phyloP scores from a whole-genome alignment of 2,888 invertebrate species.

The Sminthurides aquaticus region DNA sequence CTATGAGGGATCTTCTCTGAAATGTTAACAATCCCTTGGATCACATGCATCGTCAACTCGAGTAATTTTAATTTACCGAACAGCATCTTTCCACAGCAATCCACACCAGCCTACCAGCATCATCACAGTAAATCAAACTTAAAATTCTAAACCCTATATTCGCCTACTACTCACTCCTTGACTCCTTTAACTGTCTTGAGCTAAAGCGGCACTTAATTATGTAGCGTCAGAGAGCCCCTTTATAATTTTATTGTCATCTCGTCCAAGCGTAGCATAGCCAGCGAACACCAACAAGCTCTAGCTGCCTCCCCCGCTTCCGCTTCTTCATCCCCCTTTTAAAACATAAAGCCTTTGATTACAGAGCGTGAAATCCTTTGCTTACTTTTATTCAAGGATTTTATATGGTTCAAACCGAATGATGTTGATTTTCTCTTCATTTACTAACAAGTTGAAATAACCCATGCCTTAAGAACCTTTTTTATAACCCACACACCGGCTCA shows the following conservation, averaged over 20 bases:
- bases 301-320: background rate
- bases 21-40: constrained; percentile 4
- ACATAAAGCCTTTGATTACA: background rate
- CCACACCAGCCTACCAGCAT: background rate
- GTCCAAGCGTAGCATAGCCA: background rate
- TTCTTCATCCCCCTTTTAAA: background rate
- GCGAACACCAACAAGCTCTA: background rate
- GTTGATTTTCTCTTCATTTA: background rate
- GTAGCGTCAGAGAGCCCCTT: background rate
- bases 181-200: background rate
- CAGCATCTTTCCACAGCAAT: background rate
- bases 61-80: constrained; percentile 1
- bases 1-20: background rate
- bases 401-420: background rate
- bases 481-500: no score
- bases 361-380: background rate
- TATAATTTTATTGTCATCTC: background rate
- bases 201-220: background rate
- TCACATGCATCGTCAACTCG: background rate
- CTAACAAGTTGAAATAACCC: background rate
- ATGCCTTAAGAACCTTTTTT: background rate
- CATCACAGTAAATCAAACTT: background rate
- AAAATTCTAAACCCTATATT: background rate
- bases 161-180: background rate
- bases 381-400: background rate